Evolutionary conservation across 2,113 vertebrate genomes (phyloP), one percentile per base, ranked within the genome.

Genomic region (Corydoras maculifer): DNA sequence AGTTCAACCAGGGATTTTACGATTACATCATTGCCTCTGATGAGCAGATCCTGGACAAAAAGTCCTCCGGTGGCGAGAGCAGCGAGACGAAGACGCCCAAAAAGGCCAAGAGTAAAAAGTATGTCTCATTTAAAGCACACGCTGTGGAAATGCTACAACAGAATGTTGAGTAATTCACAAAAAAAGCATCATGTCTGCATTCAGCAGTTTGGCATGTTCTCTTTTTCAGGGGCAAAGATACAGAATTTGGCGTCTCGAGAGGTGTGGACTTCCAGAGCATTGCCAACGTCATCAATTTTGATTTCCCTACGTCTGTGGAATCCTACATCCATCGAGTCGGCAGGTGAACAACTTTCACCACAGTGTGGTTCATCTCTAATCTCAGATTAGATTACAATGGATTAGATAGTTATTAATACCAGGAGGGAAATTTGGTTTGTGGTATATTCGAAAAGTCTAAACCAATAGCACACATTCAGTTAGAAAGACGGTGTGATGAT

Each of bases 251-350:
- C 0, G 92, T 94, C 11, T 91, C 96, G 0, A 88, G 96, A 11
- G 96, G 96, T 0, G 91, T 98, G 6, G 96, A 98, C 72, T 98
- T 98, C 85, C 93, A 96, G 53, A 92, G 96, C 0, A 91, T 98
- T 0, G 84, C 89, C 2, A 91, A 91, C 0, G 93, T 98, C 76
- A 79, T 98, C 80, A 98, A 97, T 85, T 97, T 96, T 63, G 94
- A 98, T 5, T 91, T 97, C 7, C 96, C 96, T 0, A 32, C 70
- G 0, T 85, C 87, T 0, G 85, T 92, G 0, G 92, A 94, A 2
- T 91, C 92, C 9, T 98, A 98, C 77, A 90, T 98, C 32, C 95
- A 97, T 69, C 88, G 94, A 0, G 96, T 94, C 0, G 95, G 95
- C 74, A 90, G 95, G 95, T 96, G 15, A 2, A 81, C 12, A 43